Conservation (phyloP, 2,797 vertebrate genomes). For the Spondyliosoma cantharus region DNA sequence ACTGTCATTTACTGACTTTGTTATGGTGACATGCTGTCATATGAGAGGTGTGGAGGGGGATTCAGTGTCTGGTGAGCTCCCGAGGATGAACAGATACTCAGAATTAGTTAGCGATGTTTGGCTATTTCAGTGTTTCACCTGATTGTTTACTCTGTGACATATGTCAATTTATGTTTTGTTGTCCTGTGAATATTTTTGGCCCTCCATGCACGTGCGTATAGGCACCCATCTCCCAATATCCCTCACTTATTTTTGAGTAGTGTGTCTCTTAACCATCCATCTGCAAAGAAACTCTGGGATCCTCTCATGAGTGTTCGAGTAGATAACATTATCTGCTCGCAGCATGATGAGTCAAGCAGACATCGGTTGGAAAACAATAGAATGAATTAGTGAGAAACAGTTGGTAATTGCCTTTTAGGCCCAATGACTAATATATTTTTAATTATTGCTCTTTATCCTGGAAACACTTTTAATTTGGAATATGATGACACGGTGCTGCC, state of each 20-base stretch:
- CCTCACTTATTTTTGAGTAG: too few relatives aligned
- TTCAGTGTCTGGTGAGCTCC: too few relatives aligned
- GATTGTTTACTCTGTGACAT: too few relatives aligned
- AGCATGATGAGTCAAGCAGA: constrained; percentile 21
- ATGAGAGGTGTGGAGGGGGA: not conserved
- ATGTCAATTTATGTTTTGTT: too few relatives aligned
- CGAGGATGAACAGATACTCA: too few relatives aligned
- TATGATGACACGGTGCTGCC: not conserved
- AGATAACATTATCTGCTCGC: constrained; percentile 58
- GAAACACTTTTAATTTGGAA: constrained; percentile 7
- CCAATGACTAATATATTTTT: not conserved
- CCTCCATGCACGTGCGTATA: too few relatives aligned
- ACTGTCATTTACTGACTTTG: constrained; percentile 31
- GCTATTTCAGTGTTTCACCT: too few relatives aligned
- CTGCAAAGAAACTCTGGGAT: constrained; percentile 1
- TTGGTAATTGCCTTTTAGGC: constrained; percentile 13
- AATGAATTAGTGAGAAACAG: not conserved
- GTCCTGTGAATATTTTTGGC: too few relatives aligned
- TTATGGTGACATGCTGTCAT: constrained; percentile 57
- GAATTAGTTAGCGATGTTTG: too few relatives aligned
- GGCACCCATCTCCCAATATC: too few relatives aligned
- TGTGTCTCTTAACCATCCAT: not conserved
- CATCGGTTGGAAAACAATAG: constrained; percentile 9
- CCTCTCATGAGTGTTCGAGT: constrained; percentile 13
- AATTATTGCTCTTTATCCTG: not conserved